Evolutionary conservation across 2,888 invertebrate species (phyloP).

Genomic region (Erynnis tages): DNA sequence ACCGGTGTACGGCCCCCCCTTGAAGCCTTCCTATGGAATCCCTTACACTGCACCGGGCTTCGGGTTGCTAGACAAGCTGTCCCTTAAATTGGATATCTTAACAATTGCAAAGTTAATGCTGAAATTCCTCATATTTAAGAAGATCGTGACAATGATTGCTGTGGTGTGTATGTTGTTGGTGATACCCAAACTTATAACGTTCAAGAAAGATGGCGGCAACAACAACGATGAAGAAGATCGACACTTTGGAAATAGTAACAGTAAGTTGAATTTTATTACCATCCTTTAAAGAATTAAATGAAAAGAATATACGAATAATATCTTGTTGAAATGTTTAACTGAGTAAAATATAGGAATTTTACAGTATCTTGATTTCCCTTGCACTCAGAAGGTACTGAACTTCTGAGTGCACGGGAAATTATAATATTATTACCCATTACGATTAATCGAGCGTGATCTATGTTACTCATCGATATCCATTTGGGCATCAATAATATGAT

Average conservation of each 20-base stretch:
- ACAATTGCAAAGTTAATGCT: constrained; percentile 88
- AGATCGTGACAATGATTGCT: constrained; percentile 90
- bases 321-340: too few relatives aligned
- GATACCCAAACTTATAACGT: constrained; percentile 85
- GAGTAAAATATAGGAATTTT: too few relatives aligned
- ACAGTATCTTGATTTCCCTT: too few relatives aligned
- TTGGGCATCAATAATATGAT: too few relatives aligned
- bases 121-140: constrained; percentile 90
- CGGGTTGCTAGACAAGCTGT: constrained; percentile 84
- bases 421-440: too few relatives aligned
- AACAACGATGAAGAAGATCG: constrained; percentile 61
- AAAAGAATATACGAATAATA: too few relatives aligned
- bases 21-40: constrained; percentile 73
- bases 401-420: too few relatives aligned
- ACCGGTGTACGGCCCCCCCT: constrained; percentile 67
- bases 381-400: too few relatives aligned
- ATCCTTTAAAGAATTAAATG: too few relatives aligned
- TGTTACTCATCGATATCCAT: too few relatives aligned
- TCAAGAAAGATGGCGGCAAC: constrained; percentile 63
- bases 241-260: constrained; percentile 46
- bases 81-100: constrained; percentile 86
- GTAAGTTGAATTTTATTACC: constrained; percentile 54
- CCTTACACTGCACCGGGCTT: constrained; percentile 79
- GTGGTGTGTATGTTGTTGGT: constrained; percentile 88
- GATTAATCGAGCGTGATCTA: too few relatives aligned